Percentiles rank a stretch among this genome's conserved stretches.
phyloP scores from a whole-genome alignment of 1,140 invertebrate genomes.

The Drosophila grimshawi region DNA sequence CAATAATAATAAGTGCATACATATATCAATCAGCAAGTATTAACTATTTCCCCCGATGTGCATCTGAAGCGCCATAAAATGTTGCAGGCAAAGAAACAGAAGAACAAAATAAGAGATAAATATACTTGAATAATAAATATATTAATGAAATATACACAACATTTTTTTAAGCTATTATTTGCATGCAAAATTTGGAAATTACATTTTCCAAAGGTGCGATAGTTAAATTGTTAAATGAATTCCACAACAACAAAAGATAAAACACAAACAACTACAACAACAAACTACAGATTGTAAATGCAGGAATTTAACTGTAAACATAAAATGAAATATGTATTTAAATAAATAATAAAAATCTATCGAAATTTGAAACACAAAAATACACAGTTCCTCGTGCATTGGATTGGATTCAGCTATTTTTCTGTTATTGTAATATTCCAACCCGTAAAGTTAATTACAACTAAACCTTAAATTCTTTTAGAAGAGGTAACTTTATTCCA shows the following conservation, averaged over 20 bases:
- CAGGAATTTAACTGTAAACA: conserved; percentile 82
- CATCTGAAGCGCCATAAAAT: conserved; percentile 46
- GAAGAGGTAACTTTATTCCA: conserved; percentile 51
- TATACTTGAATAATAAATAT: conserved; percentile 31
- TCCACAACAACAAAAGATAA: conserved; percentile 54
- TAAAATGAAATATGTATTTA: conserved; percentile 76
- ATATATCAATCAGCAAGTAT: conserved; percentile 53
- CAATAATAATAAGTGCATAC: conserved; percentile 32
- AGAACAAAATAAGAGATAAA: conserved; percentile 16
- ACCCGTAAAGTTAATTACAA: not conserved
- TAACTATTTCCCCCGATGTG: conserved; percentile 44
- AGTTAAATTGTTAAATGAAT: conserved; percentile 80
- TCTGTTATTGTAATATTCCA: too few species aligned
- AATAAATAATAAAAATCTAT: conserved; percentile 78
- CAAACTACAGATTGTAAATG: conserved; percentile 79
- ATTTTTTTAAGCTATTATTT: conserved; percentile 58
- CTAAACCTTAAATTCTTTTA: not conserved
- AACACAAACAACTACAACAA: conserved; percentile 46
- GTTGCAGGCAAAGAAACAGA: conserved; percentile 26
- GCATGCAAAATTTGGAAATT: conserved; percentile 60
- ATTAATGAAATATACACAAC: conserved; percentile 38
- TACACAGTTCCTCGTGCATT: not conserved
- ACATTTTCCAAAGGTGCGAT: conserved; percentile 64
- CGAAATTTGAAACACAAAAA: conserved; percentile 43
- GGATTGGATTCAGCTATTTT: too few species aligned